Conservation (phyloP, 1,140 invertebrate genomes). For the Euura saliciscinereae region DNA sequence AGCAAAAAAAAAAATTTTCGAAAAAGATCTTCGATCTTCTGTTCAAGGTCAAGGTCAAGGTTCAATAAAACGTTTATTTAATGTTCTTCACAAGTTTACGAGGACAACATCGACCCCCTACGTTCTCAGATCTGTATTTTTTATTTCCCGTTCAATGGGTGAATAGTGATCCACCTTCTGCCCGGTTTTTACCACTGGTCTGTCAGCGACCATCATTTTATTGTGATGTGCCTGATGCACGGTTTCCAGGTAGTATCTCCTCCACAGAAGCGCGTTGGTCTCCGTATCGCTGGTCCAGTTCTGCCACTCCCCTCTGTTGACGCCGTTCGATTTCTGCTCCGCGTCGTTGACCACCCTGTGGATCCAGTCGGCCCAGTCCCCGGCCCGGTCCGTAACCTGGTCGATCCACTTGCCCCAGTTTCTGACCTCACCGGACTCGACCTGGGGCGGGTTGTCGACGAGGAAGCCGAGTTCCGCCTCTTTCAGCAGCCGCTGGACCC, state of each 20-base stretch:
- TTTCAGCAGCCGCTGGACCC: slow-evolving; percentile 36
- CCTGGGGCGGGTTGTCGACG: slow-evolving; percentile 27
- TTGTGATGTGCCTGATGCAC: slow-evolving; percentile 39
- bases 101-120: too few species aligned
- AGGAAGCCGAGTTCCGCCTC: slow-evolving; percentile 32
- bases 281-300: slow-evolving; percentile 39
- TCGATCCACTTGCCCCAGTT: slow-evolving; percentile 39
- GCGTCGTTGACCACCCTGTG: slow-evolving; percentile 30
- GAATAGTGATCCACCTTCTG: slow-evolving; percentile 9
- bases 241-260: slow-evolving; percentile 37
- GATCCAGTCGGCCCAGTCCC: slow-evolving; percentile 40
- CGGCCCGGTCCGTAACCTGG: slow-evolving; percentile 26
- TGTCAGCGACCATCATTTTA: slow-evolving; percentile 29
- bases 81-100: too few species aligned
- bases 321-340: slow-evolving; percentile 20
- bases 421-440: slow-evolving; percentile 36
- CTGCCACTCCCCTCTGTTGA: slow-evolving; percentile 35
- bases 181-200: slow-evolving; percentile 36
- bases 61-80: too few species aligned
- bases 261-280: slow-evolving; percentile 32
- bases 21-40: too few species aligned
- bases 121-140: slow-evolving; percentile 15
- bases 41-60: too few species aligned
- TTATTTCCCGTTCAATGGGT: slow-evolving; percentile 10
- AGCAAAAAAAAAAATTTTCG: too few species aligned